phyloP scores from a whole-genome alignment of 1,140 invertebrate species.

The Leguminivora glycinivorella region DNA sequence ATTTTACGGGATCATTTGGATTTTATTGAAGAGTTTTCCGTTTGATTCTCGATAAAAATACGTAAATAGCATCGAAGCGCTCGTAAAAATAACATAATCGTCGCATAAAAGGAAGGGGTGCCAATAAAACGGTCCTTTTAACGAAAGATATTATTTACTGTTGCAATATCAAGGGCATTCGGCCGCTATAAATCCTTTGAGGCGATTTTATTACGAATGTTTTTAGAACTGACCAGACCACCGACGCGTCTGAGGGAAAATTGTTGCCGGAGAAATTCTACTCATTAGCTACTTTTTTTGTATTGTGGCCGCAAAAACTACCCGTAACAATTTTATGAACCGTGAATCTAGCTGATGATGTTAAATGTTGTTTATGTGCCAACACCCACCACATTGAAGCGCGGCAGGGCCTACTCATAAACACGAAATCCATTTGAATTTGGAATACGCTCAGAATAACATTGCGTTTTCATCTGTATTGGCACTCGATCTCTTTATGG shows the following conservation, averaged over 20 bases:
- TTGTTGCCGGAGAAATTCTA: background rate
- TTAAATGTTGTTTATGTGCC: constrained; percentile 2
- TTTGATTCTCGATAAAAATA: constrained; percentile 52
- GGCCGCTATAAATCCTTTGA: constrained; percentile 42
- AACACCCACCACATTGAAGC: constrained; percentile 12
- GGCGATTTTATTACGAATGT: constrained; percentile 41
- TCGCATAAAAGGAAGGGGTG: constrained; percentile 60
- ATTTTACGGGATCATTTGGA: constrained; percentile 27
- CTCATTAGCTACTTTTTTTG: constrained; percentile 6
- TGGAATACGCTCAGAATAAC: constrained; percentile 41
- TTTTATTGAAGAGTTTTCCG: constrained; percentile 33
- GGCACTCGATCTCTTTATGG: constrained; percentile 59
- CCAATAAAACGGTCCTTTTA: constrained; percentile 59
- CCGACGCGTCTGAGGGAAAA: background rate
- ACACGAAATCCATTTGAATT: constrained; percentile 36
- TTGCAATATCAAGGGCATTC: constrained; percentile 53
- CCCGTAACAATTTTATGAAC: constrained; percentile 13
- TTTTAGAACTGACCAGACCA: background rate
- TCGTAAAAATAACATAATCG: constrained; percentile 65
- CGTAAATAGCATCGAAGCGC: constrained; percentile 43
- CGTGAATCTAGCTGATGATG: constrained; percentile 12
- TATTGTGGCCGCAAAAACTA: background rate
- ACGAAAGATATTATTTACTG: constrained; percentile 64
- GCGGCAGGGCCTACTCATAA: constrained; percentile 2
- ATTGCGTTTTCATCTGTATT: constrained; percentile 47